Percentiles rank a stretch among this genome's conserved stretches.
Conservation (phyloP, 2,113 vertebrate genomes). For the Danionella cerebrum region DNA sequence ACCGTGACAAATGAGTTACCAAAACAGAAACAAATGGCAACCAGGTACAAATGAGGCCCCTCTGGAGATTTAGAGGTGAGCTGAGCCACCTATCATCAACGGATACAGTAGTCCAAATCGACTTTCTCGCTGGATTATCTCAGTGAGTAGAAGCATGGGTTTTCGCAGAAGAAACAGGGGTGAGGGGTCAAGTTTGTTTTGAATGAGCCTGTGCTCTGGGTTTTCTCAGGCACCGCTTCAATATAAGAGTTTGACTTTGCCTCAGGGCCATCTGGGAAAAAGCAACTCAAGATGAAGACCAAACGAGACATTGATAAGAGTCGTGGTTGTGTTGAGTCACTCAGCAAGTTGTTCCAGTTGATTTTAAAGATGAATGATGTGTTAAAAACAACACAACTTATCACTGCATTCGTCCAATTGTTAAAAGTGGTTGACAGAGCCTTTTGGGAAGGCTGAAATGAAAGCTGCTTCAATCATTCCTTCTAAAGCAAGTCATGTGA, state of each 20-base stretch:
- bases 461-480: conserved; percentile 30
- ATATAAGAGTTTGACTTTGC: not conserved
- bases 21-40: not conserved
- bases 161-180: not conserved
- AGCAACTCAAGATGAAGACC: not conserved
- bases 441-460: not conserved
- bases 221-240: conserved; percentile 11
- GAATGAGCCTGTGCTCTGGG: conserved; percentile 3
- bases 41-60: conserved; percentile 50
- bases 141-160: not conserved
- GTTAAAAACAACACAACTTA: too few relatives aligned
- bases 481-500: conserved; percentile 46
- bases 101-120: conserved; percentile 44
- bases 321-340: conserved; percentile 18
- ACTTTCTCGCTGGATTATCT: conserved; percentile 24
- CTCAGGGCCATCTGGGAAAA: not conserved
- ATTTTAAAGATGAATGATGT: conserved; percentile 24
- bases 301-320: conserved; percentile 16
- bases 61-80: conserved; percentile 15
- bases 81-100: conserved; percentile 32
- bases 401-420: too few relatives aligned
- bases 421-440: too few relatives aligned
- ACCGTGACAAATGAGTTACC: conserved; percentile 57
- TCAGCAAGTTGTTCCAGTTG: conserved; percentile 14
- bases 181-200: not conserved